Conservation (phyloP, 2,113 vertebrate species). For the Litocranius walleri region DNA sequence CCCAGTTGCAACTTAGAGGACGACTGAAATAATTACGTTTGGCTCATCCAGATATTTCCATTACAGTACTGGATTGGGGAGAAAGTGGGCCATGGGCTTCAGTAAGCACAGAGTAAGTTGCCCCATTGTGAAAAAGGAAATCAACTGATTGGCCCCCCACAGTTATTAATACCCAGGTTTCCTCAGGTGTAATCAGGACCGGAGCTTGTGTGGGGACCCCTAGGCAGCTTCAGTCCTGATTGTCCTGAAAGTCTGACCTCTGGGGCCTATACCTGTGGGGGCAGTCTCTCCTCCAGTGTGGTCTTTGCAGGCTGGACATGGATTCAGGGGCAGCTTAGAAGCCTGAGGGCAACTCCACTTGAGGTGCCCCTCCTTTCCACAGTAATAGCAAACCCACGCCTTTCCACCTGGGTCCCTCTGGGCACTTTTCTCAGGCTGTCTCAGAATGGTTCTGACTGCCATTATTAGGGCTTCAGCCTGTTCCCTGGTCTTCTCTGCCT, state of each 20-base stretch:
- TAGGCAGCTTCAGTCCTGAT: background rate
- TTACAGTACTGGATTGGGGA: background rate
- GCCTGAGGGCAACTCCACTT: background rate
- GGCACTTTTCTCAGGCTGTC: background rate
- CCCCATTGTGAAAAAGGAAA: background rate
- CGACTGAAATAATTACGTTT: background rate
- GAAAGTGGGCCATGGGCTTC: background rate
- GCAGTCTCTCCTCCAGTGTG: background rate
- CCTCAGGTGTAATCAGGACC: background rate
- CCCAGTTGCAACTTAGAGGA: background rate
- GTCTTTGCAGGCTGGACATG: background rate
- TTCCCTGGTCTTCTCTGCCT: background rate
- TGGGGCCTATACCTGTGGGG: background rate
- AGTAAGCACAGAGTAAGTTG: background rate
- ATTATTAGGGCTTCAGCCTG: background rate
- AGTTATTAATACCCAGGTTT: background rate
- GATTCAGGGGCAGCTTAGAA: background rate
- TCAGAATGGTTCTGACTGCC: background rate
- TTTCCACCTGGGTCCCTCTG: background rate
- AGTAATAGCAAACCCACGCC: background rate
- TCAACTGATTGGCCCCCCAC: background rate
- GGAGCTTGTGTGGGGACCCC: background rate
- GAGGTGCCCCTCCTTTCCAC: background rate
- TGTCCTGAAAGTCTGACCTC: background rate
- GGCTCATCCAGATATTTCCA: background rate